Conservation (phyloP, 1,140 invertebrate genomes). For the Drosophila kikkawai region DNA sequence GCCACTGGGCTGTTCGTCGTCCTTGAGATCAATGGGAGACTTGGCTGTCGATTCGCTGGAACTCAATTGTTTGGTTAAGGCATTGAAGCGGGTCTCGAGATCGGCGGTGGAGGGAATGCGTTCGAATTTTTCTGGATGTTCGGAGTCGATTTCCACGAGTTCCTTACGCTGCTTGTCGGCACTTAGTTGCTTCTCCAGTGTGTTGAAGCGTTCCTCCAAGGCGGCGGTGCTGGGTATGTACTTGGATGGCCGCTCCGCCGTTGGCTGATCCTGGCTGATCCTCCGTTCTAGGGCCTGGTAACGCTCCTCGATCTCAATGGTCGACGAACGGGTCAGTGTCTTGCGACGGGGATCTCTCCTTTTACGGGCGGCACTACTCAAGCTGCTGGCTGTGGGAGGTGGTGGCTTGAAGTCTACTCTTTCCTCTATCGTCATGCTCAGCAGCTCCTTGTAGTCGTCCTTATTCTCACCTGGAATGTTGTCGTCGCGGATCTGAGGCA, state of each 20-base stretch:
- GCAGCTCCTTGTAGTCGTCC: conserved; percentile 69
- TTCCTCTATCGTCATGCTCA: conserved; percentile 73
- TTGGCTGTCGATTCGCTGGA: conserved; percentile 53
- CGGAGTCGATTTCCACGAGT: conserved; percentile 10
- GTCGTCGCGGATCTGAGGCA: conserved; percentile 58
- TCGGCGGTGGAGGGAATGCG: conserved; percentile 72
- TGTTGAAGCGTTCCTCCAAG: conserved; percentile 70
- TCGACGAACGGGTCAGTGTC: conserved; percentile 72
- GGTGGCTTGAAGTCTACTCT: background rate
- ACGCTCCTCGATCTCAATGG: conserved; percentile 79
- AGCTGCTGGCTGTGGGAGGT: conserved; percentile 8
- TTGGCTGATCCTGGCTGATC: conserved; percentile 62
- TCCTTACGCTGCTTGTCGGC: conserved; percentile 53
- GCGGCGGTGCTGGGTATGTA: conserved; percentile 73
- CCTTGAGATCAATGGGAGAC: conserved; percentile 49
- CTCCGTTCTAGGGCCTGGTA: conserved; percentile 69
- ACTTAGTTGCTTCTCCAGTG: conserved; percentile 67
- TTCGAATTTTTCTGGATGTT: conserved; percentile 34
- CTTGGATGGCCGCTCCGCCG: conserved; percentile 35
- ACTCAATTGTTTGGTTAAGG: conserved; percentile 67
- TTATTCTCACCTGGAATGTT: conserved; percentile 76
- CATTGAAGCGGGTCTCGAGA: conserved; percentile 71
- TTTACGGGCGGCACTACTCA: conserved; percentile 54
- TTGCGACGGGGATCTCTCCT: conserved; percentile 70
- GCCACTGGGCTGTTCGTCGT: conserved; percentile 18